Evolutionary conservation across 2,888 invertebrate genomes (phyloP), one percentile per base, ranked within the genome.

Genomic region (Vesta saturnalis): DNA sequence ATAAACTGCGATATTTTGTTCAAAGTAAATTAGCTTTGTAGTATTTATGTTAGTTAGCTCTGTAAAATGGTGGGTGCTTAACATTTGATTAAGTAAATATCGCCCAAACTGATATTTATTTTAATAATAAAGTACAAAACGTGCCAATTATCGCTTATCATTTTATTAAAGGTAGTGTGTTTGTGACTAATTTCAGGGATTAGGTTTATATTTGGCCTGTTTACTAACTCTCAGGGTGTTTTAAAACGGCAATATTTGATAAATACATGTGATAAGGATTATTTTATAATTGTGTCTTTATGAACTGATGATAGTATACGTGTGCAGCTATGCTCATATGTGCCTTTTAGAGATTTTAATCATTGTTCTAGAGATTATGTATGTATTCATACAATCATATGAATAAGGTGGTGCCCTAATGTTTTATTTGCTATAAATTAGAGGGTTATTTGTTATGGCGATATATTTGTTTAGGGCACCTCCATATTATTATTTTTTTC

Each of bases 311-410:
- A 76, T 74, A 79, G 79, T 80, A 79, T 79, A 79, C 77, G 64
- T 58, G 69, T 62, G 77, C 77, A 79, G 77, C 79, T 80, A 81
- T 82, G 82, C 82, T 83, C 83, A 83, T 81, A 79, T 82, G 83
- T 83, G 83, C 83, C 83, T 83, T 83, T 78, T 70, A 54, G 43
- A 60, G 59, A 61, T 57, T 46, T 54, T 69, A 64, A 52, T 22
- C 3, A 61, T 47, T 47, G 39, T 66, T 60, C 18, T 52, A 52
- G 49, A 49, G 14, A 60, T 54, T 22, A 35, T 62, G 55, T 39
- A 58, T 59, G 58, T 52, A 57, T 58, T 46, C 47, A 21, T 47
- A 49, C 23, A 49, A 19, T 59, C 21, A 59, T 30, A 35, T 12
- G 6, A 52, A 52, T 52, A 52, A 52, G 52, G 52, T 52, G 52